Evolutionary conservation across 2,888 invertebrate species (phyloP).

Genomic region (Zhengitettix transpicula): DNA sequence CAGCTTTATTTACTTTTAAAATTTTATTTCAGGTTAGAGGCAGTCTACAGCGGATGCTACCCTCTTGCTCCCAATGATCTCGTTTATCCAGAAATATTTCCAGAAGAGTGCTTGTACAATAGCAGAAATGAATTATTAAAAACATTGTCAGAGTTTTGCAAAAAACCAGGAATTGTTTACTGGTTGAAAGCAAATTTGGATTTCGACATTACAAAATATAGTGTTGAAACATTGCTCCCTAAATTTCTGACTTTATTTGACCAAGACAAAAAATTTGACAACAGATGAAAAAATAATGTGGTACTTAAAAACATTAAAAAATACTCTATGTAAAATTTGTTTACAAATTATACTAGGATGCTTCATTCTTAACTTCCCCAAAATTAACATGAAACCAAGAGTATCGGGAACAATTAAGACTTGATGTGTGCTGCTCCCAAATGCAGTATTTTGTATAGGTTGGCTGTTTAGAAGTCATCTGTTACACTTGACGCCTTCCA

Average conservation of each 20-base stretch:
- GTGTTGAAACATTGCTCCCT: slow-evolving; percentile 25
- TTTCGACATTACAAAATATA: slow-evolving; percentile 27
- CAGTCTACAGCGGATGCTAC: slow-evolving; percentile 48
- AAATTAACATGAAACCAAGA: too few relatives aligned
- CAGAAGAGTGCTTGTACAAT: slow-evolving; percentile 38
- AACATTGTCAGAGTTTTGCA: slow-evolving; percentile 32
- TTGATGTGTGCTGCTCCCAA: too few relatives aligned
- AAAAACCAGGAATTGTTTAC: slow-evolving; percentile 26
- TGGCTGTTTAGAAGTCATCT: too few relatives aligned
- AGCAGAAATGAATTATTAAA: slow-evolving; percentile 37
- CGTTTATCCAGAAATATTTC: slow-evolving; percentile 59
- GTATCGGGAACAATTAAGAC: too few relatives aligned
- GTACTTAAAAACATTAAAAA: too few relatives aligned
- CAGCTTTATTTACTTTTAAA: too few relatives aligned
- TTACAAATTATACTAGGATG: too few relatives aligned
- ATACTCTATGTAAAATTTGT: too few relatives aligned
- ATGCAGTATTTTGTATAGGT: too few relatives aligned
- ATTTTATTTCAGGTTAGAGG: slow-evolving; percentile 44
- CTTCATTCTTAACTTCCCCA: too few relatives aligned
- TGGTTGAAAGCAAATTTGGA: slow-evolving; percentile 23
- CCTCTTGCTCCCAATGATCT: slow-evolving; percentile 49
- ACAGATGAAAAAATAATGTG: background rate
- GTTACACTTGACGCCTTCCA: too few relatives aligned
- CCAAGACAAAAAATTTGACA: background rate
- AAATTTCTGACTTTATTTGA: slow-evolving; percentile 24